A percentile compares a stretch with the other conserved stretches of the same genome.
Evolutionary conservation across 2,797 vertebrate species (phyloP).

Genomic region (Geotrypetes seraphini): DNA sequence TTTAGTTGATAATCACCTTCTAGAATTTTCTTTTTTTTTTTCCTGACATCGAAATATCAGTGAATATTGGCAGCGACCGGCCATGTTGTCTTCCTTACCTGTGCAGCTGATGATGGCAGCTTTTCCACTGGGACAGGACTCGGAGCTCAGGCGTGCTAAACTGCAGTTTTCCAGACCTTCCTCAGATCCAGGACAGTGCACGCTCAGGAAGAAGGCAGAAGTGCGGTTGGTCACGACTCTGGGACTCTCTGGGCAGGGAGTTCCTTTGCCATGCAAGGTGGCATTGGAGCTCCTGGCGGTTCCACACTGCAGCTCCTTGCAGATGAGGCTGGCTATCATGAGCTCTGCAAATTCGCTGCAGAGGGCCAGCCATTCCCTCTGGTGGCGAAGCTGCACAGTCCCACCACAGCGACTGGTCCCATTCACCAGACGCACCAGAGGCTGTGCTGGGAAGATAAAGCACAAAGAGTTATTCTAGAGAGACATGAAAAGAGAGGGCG

Average conservation of each 20-base stretch:
- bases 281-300: fast-evolving
- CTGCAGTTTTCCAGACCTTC: background rate
- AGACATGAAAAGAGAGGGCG: no score
- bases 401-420: slow-evolving; percentile 17
- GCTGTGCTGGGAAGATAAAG: background rate
- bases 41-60: no score
- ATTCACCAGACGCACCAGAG: slow-evolving; percentile 8
- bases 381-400: background rate
- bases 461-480: background rate
- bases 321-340: background rate
- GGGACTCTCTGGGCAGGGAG: background rate
- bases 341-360: background rate
- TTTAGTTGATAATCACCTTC: no score
- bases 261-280: no score
- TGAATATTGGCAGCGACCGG: no score
- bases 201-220: background rate
- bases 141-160: background rate
- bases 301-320: slow-evolving; percentile 10
- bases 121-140: fast-evolving
- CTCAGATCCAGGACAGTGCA: background rate
- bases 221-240: background rate
- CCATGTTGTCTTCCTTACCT: slow-evolving; percentile 13
- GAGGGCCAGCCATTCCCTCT: background rate
- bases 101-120: slow-evolving; percentile 6
- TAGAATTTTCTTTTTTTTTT: no score